Evolutionary conservation across 2,888 invertebrate species (phyloP).

Genomic region (Octonoba sinensis): DNA sequence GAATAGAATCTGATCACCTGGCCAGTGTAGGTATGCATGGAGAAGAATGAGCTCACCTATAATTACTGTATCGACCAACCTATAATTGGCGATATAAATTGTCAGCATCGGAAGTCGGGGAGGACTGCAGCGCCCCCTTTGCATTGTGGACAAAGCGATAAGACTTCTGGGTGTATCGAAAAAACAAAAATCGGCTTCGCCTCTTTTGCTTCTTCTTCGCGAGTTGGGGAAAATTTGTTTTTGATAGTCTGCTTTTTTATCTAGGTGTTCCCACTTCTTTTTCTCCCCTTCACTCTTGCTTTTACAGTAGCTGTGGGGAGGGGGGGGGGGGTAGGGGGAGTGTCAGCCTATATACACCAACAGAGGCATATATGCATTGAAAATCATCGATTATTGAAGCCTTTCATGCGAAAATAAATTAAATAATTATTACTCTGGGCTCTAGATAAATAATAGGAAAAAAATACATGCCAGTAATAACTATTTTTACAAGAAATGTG

Average conservation of each 20-base stretch:
- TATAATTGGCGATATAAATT: constrained; percentile 63
- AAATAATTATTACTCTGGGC: too few relatives aligned
- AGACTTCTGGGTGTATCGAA: constrained; percentile 6
- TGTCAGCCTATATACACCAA: too few relatives aligned
- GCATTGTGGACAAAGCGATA: constrained; percentile 36
- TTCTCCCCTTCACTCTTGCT: not conserved
- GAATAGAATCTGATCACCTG: constrained; percentile 33
- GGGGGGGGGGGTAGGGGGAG: too few relatives aligned
- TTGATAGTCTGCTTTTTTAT: too few relatives aligned
- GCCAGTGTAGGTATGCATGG: constrained; percentile 42
- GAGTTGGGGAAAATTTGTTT: too few relatives aligned
- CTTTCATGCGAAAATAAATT: too few relatives aligned
- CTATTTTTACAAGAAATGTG: too few relatives aligned
- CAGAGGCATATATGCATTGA: too few relatives aligned
- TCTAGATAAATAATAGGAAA: too few relatives aligned
- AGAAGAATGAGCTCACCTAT: constrained; percentile 46
- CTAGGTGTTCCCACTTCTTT: not conserved
- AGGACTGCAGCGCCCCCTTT: constrained; percentile 24
- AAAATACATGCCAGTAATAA: too few relatives aligned
- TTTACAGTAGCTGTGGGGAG: too few relatives aligned
- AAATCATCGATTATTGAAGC: too few relatives aligned
- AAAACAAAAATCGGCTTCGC: constrained; percentile 1
- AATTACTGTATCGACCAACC: constrained; percentile 57
- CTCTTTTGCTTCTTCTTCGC: constrained; percentile 8
- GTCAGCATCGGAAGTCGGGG: constrained; percentile 55